Evolutionary conservation across 2,888 invertebrate genomes (phyloP), one percentile per base, ranked within the genome.

Genomic region (Leptura quadrifasciata): DNA sequence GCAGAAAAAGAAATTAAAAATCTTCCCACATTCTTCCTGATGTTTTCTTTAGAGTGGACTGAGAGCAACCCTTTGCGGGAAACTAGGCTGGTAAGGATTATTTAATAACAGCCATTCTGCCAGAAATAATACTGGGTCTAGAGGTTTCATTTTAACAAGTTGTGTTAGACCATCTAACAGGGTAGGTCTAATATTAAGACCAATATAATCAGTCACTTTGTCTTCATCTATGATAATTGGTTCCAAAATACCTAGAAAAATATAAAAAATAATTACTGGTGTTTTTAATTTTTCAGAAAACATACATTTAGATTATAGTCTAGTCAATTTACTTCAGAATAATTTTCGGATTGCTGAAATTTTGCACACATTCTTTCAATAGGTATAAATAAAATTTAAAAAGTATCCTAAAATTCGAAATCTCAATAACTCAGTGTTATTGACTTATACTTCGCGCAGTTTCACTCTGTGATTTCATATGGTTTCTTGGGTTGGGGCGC

Each of bases 51-150:
- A 89, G 70, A 88, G 87, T 15, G 88, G 86, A 74, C 86, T 79
- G 64, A 86, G 58, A 20, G 87, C 85, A 73, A 87, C 82, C 60
- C 80, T 77, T 64, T 90, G 84, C 52, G 89, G 87, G 74, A 89
- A 85, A 81, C 88, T 90, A 0, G 94, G 95, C 85, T 93, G 93
- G 86, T 94, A 94, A 3, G 95, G 95, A 89, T 96, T 96, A 87
- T 95, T 93, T 57, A 91, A 88, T 6, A 94, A 89, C 55, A 97
- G 89, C 92, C 95, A 94, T 80, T 95, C 94, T 0, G 95, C 95
- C 57, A 97, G 89, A 94, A 94, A 95, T 31, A 93, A 87, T 54
- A 96, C 89, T 0, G 96, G 96, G 87, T 96, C 95, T 0, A 91
- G 89, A 0, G 96, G 96, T 79, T 94, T 94, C 83, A 92, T 91